A percentile compares a stretch with the other conserved stretches of the same genome.
phyloP scores from a whole-genome alignment of 2,888 invertebrate genomes.

The Harpalus rufipes region DNA sequence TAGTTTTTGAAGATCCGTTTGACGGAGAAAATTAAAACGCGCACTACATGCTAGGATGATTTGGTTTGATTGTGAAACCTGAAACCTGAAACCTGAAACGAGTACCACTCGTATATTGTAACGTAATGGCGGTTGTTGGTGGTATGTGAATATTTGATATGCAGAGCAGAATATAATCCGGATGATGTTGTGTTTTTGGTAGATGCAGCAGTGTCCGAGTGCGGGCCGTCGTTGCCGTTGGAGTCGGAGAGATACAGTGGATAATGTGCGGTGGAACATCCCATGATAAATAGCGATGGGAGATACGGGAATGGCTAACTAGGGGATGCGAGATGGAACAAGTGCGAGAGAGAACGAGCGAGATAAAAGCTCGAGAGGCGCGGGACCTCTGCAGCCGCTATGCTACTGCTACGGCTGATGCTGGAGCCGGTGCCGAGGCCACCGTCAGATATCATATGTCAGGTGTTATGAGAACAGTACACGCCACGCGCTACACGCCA shows the following conservation, averaged over 20 bases:
- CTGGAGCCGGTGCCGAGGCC: constrained; percentile 19
- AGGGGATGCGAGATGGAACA: constrained; percentile 66
- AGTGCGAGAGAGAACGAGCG: constrained; percentile 57
- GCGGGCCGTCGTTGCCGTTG: constrained; percentile 24
- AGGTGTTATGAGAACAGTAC: constrained; percentile 66
- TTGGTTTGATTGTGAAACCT: too few relatives aligned
- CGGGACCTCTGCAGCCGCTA: constrained; percentile 61
- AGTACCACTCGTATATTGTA: too few relatives aligned
- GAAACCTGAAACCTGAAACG: too few relatives aligned
- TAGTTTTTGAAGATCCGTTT: neutral
- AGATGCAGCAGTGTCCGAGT: constrained; percentile 11
- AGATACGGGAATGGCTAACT: constrained; percentile 67
- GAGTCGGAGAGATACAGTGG: constrained; percentile 63
- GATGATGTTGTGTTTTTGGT: neutral
- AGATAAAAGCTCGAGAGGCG: constrained; percentile 61
- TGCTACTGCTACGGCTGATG: constrained; percentile 19
- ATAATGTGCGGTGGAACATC: constrained; percentile 67
- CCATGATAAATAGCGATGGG: constrained; percentile 67
- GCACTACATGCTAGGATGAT: neutral
- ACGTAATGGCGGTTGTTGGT: neutral
- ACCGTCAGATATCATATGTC: constrained; percentile 65
- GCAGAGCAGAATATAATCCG: constrained; percentile 2
- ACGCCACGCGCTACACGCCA: constrained; percentile 43
- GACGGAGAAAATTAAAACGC: neutral
- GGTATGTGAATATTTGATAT: constrained; percentile 3